Conservation (phyloP, 1,140 invertebrate genomes). For the Bombyx mori region DNA sequence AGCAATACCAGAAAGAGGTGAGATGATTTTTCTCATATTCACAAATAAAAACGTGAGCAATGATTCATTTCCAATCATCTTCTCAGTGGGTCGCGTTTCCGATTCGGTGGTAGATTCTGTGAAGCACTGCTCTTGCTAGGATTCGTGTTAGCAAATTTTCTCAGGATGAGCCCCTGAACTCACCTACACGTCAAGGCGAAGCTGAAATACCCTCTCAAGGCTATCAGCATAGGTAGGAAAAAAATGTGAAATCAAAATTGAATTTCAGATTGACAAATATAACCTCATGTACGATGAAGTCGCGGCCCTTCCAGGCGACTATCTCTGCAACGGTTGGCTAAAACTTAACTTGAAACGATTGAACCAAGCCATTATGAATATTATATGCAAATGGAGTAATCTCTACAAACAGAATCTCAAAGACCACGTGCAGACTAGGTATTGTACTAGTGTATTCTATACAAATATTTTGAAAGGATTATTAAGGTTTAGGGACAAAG, state of each 20-base stretch:
- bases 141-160: too few species aligned
- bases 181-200: too few species aligned
- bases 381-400: conserved; percentile 83
- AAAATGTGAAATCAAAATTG: background rate
- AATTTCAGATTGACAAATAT: conserved; percentile 47
- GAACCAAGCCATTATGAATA: conserved; percentile 82
- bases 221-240: too few species aligned
- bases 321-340: conserved; percentile 80
- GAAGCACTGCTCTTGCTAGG: too few species aligned
- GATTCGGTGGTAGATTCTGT: too few species aligned
- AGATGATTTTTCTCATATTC: conserved; percentile 3
- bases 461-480: too few species aligned
- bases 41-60: conserved; percentile 2
- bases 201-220: too few species aligned
- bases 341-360: conserved; percentile 79
- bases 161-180: too few species aligned
- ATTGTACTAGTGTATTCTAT: conserved; percentile 9
- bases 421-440: conserved; percentile 77
- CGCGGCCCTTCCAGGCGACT: conserved; percentile 41
- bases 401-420: conserved; percentile 84
- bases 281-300: conserved; percentile 61
- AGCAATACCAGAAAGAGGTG: conserved; percentile 63
- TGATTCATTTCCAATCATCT: background rate
- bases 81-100: too few species aligned
- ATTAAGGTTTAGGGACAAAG: too few species aligned